These are phyloP conservation scores for Anableps anableps DNA, from an alignment of 2,797 vertebrate genomes.

Conservation along the genomic window DNA sequence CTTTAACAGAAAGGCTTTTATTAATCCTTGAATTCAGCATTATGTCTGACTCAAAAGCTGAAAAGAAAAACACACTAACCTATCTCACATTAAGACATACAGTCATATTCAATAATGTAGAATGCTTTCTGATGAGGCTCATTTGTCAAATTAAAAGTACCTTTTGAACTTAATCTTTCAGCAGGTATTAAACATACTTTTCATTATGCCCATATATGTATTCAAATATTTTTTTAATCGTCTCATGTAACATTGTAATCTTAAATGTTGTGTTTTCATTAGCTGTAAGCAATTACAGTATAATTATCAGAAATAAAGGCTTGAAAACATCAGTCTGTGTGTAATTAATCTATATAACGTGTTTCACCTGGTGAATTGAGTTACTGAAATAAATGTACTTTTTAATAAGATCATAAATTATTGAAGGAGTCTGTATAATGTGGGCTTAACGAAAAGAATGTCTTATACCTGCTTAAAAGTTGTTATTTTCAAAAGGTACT, in stretches of 20 bases:
- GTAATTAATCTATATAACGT: background rate
- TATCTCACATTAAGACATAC: background rate
- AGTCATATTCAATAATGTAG: background rate
- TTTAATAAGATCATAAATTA: background rate
- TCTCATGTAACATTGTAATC: background rate
- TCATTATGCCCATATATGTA: background rate
- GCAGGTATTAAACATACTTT: background rate
- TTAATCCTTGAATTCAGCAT: constrained; percentile 10
- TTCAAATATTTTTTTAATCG: background rate
- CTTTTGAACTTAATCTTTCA: background rate
- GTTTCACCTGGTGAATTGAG: background rate
- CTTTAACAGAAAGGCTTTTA: background rate
- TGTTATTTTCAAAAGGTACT: background rate
- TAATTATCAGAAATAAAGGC: background rate
- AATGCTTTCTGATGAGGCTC: background rate
- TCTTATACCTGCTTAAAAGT: background rate
- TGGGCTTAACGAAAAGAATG: background rate
- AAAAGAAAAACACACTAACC: background rate
- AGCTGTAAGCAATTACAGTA: background rate
- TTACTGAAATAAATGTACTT: background rate
- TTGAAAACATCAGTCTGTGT: background rate
- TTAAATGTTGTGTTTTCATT: background rate
- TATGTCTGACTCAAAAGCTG: constrained; percentile 16
- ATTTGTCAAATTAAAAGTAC: background rate
- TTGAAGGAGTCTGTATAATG: background rate